Base-by-base conservation (phyloP, 2,888 invertebrate species). In the Trissonchulus sp. region DNA sequence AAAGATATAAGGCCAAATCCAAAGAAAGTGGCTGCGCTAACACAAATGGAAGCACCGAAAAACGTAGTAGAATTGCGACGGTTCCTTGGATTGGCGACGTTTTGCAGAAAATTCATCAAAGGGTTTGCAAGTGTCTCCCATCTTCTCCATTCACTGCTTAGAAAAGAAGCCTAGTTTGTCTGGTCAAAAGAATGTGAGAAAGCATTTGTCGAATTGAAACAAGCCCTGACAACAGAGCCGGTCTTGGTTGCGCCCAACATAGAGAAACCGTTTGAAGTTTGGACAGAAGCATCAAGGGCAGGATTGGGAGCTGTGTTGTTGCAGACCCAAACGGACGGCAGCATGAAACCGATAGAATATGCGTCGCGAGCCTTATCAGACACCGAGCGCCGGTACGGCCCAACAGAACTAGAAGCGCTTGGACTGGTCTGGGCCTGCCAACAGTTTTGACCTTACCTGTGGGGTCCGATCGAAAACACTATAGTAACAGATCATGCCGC, bases 301-400 rank as follows among this genome's bases (percentile, higher is more conserved):
- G 60, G 18, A 18, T 18, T 60, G 60, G 60, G 60, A n/a, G 60
- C 60, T 18, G 60, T 60, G n/a, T n/a, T 60, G 60, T 60, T n/a
- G 60, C 60, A 60, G 60, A n/a, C n/a, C n/a, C 18, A 60, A n/a
- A 60, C 60, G 18, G 60, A 60, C 60, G 60, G 60, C 60, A n/a
- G 60, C 18, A 60, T 60, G 18, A 60, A 60, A n/a, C 60, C 60
- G 18, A 60, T 60, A 18, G 60, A 18, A 18, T 60, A 60, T 60
- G 60, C 60, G 18, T 18, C 18, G 18, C 18, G n/a, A n/a, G 60
- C 60, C 18, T n/a, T 60, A 18, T n/a, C n/a, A n/a, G 18, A 18
- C 18, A 18, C 18, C 60, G 18, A 60, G 60, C 18, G 60, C 18
- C 60, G 60, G 18, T 60, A 60, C 60, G 18, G 18, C 18, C 60